Conservation (phyloP, 2,113 vertebrate genomes). For the Oceanites oceanicus region DNA sequence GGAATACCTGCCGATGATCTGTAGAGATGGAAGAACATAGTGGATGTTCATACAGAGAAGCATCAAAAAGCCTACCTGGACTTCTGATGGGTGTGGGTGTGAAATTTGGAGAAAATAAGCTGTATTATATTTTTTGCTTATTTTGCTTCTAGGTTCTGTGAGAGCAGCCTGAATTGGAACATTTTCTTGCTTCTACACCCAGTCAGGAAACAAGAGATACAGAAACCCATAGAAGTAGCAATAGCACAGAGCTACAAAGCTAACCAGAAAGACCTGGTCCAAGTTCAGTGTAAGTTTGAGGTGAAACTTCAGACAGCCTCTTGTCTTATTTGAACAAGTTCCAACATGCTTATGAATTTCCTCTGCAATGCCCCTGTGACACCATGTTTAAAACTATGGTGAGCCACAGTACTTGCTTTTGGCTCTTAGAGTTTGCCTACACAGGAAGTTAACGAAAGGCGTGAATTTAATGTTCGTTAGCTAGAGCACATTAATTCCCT, state of each 20-base stretch:
- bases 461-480: conserved; percentile 16
- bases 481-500: neutral
- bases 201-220: neutral
- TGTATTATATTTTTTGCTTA: neutral
- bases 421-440: neutral
- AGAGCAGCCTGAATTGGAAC: neutral
- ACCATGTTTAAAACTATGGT: neutral
- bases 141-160: neutral
- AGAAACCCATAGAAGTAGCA: neutral
- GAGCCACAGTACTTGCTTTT: neutral
- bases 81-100: neutral
- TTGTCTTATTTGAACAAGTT: neutral
- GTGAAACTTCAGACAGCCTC: conserved; percentile 4
- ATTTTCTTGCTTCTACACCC: neutral
- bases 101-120: neutral
- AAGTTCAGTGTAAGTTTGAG: neutral
- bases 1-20: neutral
- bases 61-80: neutral
- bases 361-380: neutral
- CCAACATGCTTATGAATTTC: neutral
- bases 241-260: neutral
- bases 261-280: neutral
- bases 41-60: neutral
- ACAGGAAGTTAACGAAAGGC: conserved; percentile 17
- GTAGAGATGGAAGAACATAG: neutral